A percentile compares a stretch with the other conserved stretches of the same genome.
phyloP scores from a whole-genome alignment of 2,113 vertebrate species.

The Oreotrochilus melanogaster region DNA sequence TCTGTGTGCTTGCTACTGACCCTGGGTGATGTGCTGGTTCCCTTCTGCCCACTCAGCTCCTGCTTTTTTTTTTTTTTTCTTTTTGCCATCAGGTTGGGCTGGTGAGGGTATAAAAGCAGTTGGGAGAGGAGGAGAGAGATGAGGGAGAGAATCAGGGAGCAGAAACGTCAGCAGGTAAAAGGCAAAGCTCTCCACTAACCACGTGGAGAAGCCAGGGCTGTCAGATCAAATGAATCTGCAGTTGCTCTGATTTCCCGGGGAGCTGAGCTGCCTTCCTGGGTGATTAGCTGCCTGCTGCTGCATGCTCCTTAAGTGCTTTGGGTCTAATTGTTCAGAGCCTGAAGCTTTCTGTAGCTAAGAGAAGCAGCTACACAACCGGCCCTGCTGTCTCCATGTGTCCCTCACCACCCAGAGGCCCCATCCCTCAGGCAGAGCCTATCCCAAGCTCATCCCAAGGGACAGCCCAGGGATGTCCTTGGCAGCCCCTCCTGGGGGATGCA shows the following conservation, averaged over 20 bases:
- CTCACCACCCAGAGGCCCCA: accelerated
- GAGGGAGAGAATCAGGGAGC: not conserved
- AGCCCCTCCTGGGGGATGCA: not conserved
- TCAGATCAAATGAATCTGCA: not conserved
- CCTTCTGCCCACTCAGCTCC: not conserved
- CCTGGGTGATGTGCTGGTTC: not conserved
- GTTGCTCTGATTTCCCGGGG: not conserved
- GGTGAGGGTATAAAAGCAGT: accelerated
- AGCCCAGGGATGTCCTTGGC: not conserved
- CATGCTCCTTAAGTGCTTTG: not conserved
- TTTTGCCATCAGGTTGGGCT: not conserved
- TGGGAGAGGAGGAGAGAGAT: not conserved
- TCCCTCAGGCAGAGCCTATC: not conserved
- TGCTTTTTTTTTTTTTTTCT: not conserved
- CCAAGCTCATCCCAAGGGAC: not conserved
- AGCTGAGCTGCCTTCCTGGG: not conserved
- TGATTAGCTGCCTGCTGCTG: slow-evolving; percentile 17
- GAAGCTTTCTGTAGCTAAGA: not conserved
- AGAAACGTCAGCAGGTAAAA: not conserved
- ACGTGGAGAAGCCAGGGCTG: not conserved
- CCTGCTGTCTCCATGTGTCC: not conserved
- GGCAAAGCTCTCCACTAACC: not conserved
- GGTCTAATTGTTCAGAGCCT: not conserved
- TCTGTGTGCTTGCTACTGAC: not conserved
- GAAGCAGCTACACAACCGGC: not conserved